These are phyloP conservation scores for Fulmarus glacialis DNA, from an alignment of 2,113 vertebrate genomes.

Conservation along the genomic window DNA sequence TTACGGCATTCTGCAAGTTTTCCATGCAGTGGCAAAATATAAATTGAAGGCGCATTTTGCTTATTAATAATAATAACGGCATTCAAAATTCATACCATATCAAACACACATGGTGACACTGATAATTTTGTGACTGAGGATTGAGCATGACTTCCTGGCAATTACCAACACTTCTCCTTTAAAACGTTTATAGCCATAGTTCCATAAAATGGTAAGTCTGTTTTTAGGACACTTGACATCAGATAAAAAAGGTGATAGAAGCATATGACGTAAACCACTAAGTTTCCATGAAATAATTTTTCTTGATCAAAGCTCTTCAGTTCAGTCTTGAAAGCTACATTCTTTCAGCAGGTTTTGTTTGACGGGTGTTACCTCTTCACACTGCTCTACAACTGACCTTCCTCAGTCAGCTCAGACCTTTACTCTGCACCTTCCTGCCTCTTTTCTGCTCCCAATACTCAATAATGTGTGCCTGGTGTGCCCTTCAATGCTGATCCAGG, in stretches of 20 bases:
- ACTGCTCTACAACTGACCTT: background rate
- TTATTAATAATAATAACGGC: background rate
- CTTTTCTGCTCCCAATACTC: background rate
- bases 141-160: background rate
- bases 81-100: background rate
- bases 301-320: background rate
- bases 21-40: background rate
- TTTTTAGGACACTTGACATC: background rate
- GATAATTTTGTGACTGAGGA: background rate
- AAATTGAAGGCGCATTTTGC: background rate
- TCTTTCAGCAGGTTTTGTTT: background rate
- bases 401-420: background rate
- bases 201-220: background rate
- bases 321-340: background rate
- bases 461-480: accelerated
- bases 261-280: background rate
- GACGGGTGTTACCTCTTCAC: background rate
- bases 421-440: background rate
- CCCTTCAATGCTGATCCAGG: background rate
- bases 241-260: background rate
- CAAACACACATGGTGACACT: background rate
- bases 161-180: background rate
- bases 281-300: background rate
- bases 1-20: background rate
- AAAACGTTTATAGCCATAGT: background rate